Percentiles rank a stretch among this genome's conserved stretches.
Conservation (phyloP, 2,888 invertebrate species). For the Trilocha varians region DNA sequence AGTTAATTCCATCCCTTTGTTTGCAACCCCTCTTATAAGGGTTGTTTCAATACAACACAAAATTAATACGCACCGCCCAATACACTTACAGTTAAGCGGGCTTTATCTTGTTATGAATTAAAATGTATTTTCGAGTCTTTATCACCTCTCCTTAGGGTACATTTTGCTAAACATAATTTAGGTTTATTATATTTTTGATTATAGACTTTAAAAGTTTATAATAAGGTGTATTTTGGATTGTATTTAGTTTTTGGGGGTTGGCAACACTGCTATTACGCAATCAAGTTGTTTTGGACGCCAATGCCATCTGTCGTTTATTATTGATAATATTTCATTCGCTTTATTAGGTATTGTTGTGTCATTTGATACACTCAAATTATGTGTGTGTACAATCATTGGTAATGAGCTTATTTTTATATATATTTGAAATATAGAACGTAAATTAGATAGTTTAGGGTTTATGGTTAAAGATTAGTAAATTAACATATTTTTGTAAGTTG, state of each 20-base stretch:
- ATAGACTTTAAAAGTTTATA: neutral
- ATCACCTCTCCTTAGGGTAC: conserved; percentile 21
- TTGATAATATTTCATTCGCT: conserved; percentile 43
- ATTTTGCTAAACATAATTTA: conserved; percentile 31
- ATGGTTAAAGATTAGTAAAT: too few relatives aligned
- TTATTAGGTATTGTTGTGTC: conserved; percentile 39
- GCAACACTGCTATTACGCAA: conserved; percentile 17
- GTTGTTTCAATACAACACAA: conserved; percentile 36
- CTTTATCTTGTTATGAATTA: neutral
- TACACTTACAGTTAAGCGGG: conserved; percentile 30
- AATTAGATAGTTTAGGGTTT: too few relatives aligned
- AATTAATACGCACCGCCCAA: conserved; percentile 62
- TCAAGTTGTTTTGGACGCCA: conserved; percentile 21
- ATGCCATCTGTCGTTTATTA: conserved; percentile 30
- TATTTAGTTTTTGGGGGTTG: neutral
- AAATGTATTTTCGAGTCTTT: neutral
- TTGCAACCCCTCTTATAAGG: conserved; percentile 31
- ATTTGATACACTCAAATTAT: conserved; percentile 43
- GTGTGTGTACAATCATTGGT: conserved; percentile 13
- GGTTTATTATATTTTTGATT: conserved; percentile 13
- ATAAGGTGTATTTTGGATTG: neutral
- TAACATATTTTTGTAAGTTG: too few relatives aligned
- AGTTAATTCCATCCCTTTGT: conserved; percentile 67
- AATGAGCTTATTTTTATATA: too few relatives aligned
- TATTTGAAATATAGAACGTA: too few relatives aligned